Base-by-base conservation (phyloP, 2,888 invertebrate genomes). In the Catotricha subobsoleta region DNA sequence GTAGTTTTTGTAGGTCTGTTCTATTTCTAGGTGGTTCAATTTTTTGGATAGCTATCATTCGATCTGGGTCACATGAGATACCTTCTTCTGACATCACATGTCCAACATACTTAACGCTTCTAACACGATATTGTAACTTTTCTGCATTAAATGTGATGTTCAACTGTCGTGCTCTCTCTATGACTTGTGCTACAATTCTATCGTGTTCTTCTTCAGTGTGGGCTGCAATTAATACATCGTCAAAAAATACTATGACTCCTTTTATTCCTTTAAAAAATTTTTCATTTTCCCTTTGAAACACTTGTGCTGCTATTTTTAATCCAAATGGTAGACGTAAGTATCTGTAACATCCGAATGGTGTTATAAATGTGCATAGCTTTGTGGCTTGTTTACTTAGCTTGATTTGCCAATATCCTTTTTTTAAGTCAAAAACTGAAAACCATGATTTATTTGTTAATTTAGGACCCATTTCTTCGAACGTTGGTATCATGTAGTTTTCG, bases 71-170 rank as follows among this genome's bases (percentile, higher is more conserved):
- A 50, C 35, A 41, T 49, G 48, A 1, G 48, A 46, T 31, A 43
- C 47, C 43, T 36, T 42, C 23, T 9, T 30, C 23, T 2, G 42
- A 44, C n/a, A 43, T 40, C 9, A 46, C 29, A 12, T 48, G 43
- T 6, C 53, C 55, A 15, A 54, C 42, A 46, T 51, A 55, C 46
- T 49, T 52, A 5, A 53, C 50, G 33, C 48, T 13, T 25, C 42
- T 45, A 13, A 44, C 30, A 44, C 46, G 48, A 38, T 45, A 54
- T 41, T 54, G 49, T 18, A 51, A 12, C 47, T 54, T 55, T 8
- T 48, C 39, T 27, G 15, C 41, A 47, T 54, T 56, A 41, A 55
- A 55, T 45, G 50, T 54, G n/a, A 55, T 46, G 45, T 50, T 49
- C 38, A 41, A 39, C 41, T 51, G 7, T 43, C 28, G 45, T 12